Evolutionary conservation across 2,113 vertebrate genomes (phyloP).

Genomic region (Talpa occidentalis): DNA sequence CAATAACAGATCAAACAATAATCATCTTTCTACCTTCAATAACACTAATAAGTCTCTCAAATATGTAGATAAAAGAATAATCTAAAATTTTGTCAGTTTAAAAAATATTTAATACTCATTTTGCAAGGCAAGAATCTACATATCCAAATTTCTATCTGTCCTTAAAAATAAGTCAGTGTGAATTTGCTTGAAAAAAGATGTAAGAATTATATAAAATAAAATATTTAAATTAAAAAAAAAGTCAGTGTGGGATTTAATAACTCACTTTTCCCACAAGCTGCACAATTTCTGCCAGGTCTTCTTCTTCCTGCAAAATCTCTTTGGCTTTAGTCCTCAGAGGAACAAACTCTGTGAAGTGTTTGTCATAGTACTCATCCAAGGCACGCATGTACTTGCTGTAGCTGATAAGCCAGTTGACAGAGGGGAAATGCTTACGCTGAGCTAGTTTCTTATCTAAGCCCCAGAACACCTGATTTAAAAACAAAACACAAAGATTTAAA

Average conservation of each 20-base stretch:
- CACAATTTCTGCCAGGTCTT: slow-evolving; percentile 98
- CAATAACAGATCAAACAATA: slow-evolving; percentile 12
- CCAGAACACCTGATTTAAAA: slow-evolving; percentile 95
- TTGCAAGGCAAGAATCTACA: background rate
- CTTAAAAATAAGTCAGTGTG: background rate
- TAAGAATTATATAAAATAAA: too few species aligned
- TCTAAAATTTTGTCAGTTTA: background rate
- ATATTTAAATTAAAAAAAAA: too few species aligned
- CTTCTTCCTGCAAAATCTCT: slow-evolving; percentile 98
- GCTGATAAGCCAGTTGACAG: slow-evolving; percentile 99
- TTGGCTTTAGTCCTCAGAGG: slow-evolving; percentile 97
- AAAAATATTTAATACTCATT: slow-evolving; percentile 1
- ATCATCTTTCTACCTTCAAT: background rate
- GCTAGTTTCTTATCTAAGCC: slow-evolving; percentile 99
- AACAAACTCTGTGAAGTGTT: slow-evolving; percentile 97
- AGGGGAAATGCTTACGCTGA: slow-evolving; percentile 98
- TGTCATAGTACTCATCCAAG: slow-evolving; percentile 97
- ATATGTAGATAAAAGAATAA: background rate
- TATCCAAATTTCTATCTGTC: background rate
- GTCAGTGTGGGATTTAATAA: background rate
- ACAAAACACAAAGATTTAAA: slow-evolving; percentile 37
- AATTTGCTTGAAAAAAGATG: too few species aligned
- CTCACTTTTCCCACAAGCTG: slow-evolving; percentile 98
- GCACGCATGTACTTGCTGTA: slow-evolving; percentile 98
- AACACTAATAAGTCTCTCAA: background rate